A percentile compares a stretch with the other conserved stretches of the same genome.
phyloP scores from a whole-genome alignment of 2,888 invertebrate species.

The Chromoteleia sp. region DNA sequence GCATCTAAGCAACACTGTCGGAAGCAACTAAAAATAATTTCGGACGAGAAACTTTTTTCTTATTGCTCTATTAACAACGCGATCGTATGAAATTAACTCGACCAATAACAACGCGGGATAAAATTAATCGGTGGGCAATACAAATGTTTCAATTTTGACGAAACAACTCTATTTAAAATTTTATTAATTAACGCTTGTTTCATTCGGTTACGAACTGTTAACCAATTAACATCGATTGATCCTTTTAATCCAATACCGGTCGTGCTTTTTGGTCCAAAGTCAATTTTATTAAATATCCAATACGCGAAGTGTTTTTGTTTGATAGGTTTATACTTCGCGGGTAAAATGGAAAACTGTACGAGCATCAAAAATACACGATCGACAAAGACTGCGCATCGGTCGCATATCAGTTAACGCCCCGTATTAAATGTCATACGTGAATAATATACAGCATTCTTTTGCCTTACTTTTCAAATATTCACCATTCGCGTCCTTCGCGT shows the following conservation, averaged over 20 bases:
- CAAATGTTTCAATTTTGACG: background rate
- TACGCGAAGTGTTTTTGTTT: background rate
- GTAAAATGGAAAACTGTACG: background rate
- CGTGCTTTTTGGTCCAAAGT: background rate
- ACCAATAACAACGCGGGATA: background rate
- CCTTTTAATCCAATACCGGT: background rate
- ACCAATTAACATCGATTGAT: background rate
- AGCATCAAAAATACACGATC: background rate
- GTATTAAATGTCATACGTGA: slow-evolving; percentile 18
- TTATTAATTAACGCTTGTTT: background rate
- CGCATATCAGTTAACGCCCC: background rate
- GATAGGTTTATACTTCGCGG: background rate
- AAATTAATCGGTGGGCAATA: background rate
- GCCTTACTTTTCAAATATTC: slow-evolving; percentile 16
- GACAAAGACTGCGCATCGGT: background rate
- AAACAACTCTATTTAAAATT: background rate
- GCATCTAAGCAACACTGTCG: background rate
- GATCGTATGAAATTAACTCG: background rate
- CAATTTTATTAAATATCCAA: background rate
- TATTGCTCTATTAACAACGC: background rate
- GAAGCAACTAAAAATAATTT: slow-evolving; percentile 24
- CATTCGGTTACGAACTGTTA: background rate
- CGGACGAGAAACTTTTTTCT: background rate
- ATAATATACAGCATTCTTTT: slow-evolving; percentile 10
- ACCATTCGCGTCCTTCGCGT: slow-evolving; percentile 1